Base-by-base conservation (phyloP, 1,140 invertebrate genomes). In the Anthonomus grandis region DNA sequence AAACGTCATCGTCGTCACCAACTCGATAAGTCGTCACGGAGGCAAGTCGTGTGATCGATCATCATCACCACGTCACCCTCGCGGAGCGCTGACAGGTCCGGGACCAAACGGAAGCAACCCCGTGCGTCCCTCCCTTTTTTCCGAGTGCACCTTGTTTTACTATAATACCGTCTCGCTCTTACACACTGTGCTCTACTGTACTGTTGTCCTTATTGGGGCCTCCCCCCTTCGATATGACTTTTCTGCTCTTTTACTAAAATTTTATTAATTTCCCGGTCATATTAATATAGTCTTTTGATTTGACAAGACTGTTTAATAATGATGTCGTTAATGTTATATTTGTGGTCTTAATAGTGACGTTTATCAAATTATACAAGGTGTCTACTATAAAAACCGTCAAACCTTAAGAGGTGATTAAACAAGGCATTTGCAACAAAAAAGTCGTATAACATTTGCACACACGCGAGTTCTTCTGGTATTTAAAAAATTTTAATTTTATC, bases 41-140 rank as follows among this genome's bases (percentile, higher is more conserved):
- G n/a, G n/a, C n/a, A n/a, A n/a, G n/a, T n/a, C n/a, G n/a, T n/a
- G n/a, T n/a, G n/a, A n/a, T n/a, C n/a, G n/a, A n/a, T 4, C 13
- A 49, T 8, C 25, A 46, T n/a, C 52, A 42, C 23, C 41, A 66
- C 54, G 62, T 64, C 63, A 64, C 17, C 59, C 47, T 62, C 58
- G 64, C 64, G 64, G 64, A n/a, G n/a, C n/a, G 65, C 68, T 68
- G 70, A 67, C 67, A 70, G 68, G 69, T 61, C 70, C 69, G 67
- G 63, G 60, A 64, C 65, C 64, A 24, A 49, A 58, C 39, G 25
- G 60, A 60, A 60, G 62, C 65, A 71, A 71, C 67, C 70, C 70
- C 70, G 71, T 71, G 70, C 71, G 47, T 50, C 70, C 70, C 72
- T 73, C 65, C 62, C 55, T 63, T 58, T 65, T 22, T 60, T 36